Percentiles rank a stretch among this genome's conserved stretches.
Evolutionary conservation across 2,797 vertebrate genomes (phyloP).

Genomic region (Fistularia commersonii): DNA sequence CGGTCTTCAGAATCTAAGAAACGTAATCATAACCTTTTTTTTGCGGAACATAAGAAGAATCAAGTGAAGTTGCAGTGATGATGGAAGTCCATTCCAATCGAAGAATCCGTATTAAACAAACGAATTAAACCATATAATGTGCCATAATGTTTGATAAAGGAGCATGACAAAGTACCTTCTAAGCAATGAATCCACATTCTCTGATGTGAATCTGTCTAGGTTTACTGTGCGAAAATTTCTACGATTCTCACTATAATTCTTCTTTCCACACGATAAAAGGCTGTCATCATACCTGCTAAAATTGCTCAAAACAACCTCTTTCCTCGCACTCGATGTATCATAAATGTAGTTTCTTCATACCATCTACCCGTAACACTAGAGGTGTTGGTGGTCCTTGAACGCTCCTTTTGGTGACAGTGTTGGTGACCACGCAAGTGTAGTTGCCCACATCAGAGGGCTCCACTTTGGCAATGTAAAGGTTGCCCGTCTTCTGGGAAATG

Average conservation of each 20-base stretch:
- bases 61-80: slow-evolving; percentile 1
- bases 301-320: too few relatives aligned
- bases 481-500: slow-evolving; percentile 92
- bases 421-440: slow-evolving; percentile 93
- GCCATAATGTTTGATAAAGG: too few relatives aligned
- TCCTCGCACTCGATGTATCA: too few relatives aligned
- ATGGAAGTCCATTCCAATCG: slow-evolving; percentile 7
- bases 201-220: too few relatives aligned
- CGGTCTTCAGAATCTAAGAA: background rate
- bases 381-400: slow-evolving; percentile 90
- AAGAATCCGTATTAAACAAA: slow-evolving; percentile 1
- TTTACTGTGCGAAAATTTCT: too few relatives aligned
- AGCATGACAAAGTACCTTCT: too few relatives aligned
- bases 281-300: too few relatives aligned
- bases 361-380: slow-evolving; percentile 85
- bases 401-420: slow-evolving; percentile 83
- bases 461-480: slow-evolving; percentile 94
- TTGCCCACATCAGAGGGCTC: slow-evolving; percentile 89
- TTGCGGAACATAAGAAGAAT: slow-evolving; percentile 10
- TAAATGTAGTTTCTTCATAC: slow-evolving; percentile 57
- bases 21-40: background rate
- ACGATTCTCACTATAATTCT: too few relatives aligned
- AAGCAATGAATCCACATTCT: too few relatives aligned
- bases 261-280: too few relatives aligned
- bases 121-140: too few relatives aligned